Conservation (phyloP, 2,797 vertebrate genomes). For the Pseudocheirus occidentalis region DNA sequence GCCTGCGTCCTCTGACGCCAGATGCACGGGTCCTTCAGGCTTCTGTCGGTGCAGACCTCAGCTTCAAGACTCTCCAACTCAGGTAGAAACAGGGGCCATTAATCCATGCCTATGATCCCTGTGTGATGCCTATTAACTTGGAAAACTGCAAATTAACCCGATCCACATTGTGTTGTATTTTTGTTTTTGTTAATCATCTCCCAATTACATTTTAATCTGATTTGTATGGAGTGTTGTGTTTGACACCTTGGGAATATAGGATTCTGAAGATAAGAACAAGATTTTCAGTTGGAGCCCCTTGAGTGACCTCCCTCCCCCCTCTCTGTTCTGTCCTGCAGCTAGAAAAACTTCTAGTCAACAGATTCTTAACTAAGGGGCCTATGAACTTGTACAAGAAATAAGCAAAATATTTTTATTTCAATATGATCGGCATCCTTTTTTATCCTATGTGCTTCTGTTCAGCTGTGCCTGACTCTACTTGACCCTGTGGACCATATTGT, state of each 20-base stretch:
- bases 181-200: background rate
- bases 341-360: background rate
- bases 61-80: too few species aligned
- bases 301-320: background rate
- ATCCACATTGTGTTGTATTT: background rate
- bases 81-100: too few species aligned
- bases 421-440: background rate
- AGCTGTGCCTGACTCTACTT: background rate
- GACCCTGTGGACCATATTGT: too few species aligned
- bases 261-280: too few species aligned
- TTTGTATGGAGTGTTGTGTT: background rate
- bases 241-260: background rate
- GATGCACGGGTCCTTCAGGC: too few species aligned
- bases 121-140: background rate
- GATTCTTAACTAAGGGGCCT: background rate
- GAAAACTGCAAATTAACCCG: background rate
- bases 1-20: too few species aligned
- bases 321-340: background rate
- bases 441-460: background rate
- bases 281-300: too few species aligned
- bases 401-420: background rate
- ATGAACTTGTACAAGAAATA: background rate
- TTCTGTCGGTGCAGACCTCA: too few species aligned
- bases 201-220: background rate
- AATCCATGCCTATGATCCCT: background rate